Evolutionary conservation across 2,888 invertebrate species (phyloP).

Genomic region (Drosophila neutralis): DNA sequence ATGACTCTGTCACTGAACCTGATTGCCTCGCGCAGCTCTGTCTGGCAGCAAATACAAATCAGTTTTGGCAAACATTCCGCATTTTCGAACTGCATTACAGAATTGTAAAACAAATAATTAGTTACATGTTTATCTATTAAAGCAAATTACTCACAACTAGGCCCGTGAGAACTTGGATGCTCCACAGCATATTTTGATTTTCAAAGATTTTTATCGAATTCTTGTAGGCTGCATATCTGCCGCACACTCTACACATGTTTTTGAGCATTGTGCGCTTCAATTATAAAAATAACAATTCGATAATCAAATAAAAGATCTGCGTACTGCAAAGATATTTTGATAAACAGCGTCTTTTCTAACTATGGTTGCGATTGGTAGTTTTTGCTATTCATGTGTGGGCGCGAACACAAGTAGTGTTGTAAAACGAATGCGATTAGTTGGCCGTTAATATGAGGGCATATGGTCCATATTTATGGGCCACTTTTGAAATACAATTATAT

Average conservation of each 20-base stretch:
- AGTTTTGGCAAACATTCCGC: slow-evolving; percentile 41
- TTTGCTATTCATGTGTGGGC: slow-evolving; percentile 36
- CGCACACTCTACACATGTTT: slow-evolving; percentile 51
- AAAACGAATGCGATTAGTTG: neutral
- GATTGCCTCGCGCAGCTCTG: slow-evolving; percentile 46
- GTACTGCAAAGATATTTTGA: slow-evolving; percentile 11
- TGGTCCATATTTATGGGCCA: neutral
- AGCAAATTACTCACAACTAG: slow-evolving; percentile 31
- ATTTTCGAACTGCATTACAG: slow-evolving; percentile 40
- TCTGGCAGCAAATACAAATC: slow-evolving; percentile 57
- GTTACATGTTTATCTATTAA: neutral
- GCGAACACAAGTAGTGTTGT: slow-evolving; percentile 25
- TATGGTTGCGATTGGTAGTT: slow-evolving; percentile 28
- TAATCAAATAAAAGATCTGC: slow-evolving; percentile 1
- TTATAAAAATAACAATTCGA: slow-evolving; percentile 1
- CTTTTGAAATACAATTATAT: slow-evolving; percentile 18
- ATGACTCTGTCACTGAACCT: slow-evolving; percentile 53
- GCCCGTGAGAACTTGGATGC: slow-evolving; percentile 49
- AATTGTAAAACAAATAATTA: neutral
- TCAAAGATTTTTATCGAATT: slow-evolving; percentile 48
- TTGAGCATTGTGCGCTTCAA: slow-evolving; percentile 36
- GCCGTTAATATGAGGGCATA: neutral
- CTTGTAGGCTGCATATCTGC: slow-evolving; percentile 41
- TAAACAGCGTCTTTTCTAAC: slow-evolving; percentile 26
- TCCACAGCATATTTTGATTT: slow-evolving; percentile 38